These are phyloP conservation scores for Dolichopus griseipennis DNA, from an alignment of 2,888 invertebrate species.

Conservation along the genomic window DNA sequence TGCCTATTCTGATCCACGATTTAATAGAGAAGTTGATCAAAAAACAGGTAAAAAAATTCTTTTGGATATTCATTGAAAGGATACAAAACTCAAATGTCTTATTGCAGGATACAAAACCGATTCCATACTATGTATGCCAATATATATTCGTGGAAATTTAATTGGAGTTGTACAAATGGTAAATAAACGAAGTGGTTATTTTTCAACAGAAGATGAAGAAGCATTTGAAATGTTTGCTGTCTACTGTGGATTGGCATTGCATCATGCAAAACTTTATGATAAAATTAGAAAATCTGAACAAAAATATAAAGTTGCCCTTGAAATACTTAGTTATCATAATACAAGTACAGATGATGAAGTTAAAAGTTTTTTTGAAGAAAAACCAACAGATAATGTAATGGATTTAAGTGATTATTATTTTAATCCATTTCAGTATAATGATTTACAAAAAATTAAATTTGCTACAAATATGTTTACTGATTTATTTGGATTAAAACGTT, in stretches of 20 bases:
- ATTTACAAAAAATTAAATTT: slow-evolving; percentile 61
- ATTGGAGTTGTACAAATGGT: slow-evolving; percentile 88
- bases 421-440: slow-evolving; percentile 61
- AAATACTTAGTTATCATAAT: slow-evolving; percentile 76
- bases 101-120: slow-evolving; percentile 50
- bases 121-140: slow-evolving; percentile 79
- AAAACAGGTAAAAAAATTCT: slow-evolving; percentile 45
- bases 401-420: slow-evolving; percentile 55
- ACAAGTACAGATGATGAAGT: slow-evolving; percentile 68
- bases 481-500: slow-evolving; percentile 57
- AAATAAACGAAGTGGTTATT: slow-evolving; percentile 53
- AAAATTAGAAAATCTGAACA: slow-evolving; percentile 74
- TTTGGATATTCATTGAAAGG: too few relatives aligned
- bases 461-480: slow-evolving; percentile 69
- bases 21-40: slow-evolving; percentile 63
- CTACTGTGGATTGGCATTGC: slow-evolving; percentile 76
- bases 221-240: slow-evolving; percentile 77
- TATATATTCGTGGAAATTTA: slow-evolving; percentile 65
- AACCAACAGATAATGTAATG: slow-evolving; percentile 29
- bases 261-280: slow-evolving; percentile 77
- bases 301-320: slow-evolving; percentile 70
- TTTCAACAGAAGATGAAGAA: slow-evolving; percentile 62
- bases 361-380: slow-evolving; percentile 27
- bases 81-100: not conserved
- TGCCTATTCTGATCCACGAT: slow-evolving; percentile 68